Evolutionary conservation across 2,888 invertebrate species (phyloP), one percentile per base, ranked within the genome.

Genomic region (Adela reaumurella): DNA sequence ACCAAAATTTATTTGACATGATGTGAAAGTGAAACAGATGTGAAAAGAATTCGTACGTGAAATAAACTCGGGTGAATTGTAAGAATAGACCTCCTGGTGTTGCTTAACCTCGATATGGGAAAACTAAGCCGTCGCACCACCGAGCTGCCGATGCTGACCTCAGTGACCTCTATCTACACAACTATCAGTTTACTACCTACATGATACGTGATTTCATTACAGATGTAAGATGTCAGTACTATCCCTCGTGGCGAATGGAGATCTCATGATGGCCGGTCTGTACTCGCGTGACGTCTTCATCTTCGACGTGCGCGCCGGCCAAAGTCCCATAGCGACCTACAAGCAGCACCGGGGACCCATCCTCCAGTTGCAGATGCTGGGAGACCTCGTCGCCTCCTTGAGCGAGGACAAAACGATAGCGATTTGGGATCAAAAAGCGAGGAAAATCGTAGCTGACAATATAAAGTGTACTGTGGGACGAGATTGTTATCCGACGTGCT

Each of bases 401-500:
- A 83, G 84, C 54, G 83, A 84, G 56, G 84, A 84, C 53, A 81
- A 70, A 61, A 81, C 82, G 3, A 65, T 84, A 52, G 76, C 81
- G 24, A 62, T 83, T 35, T 84, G 77, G 72, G 84, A 85, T 58
- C 73, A 70, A 59, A 73, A 74, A 46, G 78, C 81, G 35, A 72
- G 79, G 17, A 74, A 72, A 59, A 59, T 73, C 5, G 51, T 82
- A 49, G 59, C 63, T 51, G 67, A 54, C 56, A 66, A 71, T 56
- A 59, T 76, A 6, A 69, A 68, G 55, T 68, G 76, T 58, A 70
- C 71, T 1, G 64, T 64, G 29, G 64, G 64, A 2, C 70, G 70
- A 56, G 29, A 50, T 16, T 68, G 70, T 20, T 74, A 72, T 53
- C 76, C 76, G 19, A 70, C 70, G 1, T 72, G 74, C 46, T 62